These are phyloP conservation scores for Epirrhoe tristata DNA, from an alignment of 2,888 invertebrate genomes.

Conservation along the genomic window DNA sequence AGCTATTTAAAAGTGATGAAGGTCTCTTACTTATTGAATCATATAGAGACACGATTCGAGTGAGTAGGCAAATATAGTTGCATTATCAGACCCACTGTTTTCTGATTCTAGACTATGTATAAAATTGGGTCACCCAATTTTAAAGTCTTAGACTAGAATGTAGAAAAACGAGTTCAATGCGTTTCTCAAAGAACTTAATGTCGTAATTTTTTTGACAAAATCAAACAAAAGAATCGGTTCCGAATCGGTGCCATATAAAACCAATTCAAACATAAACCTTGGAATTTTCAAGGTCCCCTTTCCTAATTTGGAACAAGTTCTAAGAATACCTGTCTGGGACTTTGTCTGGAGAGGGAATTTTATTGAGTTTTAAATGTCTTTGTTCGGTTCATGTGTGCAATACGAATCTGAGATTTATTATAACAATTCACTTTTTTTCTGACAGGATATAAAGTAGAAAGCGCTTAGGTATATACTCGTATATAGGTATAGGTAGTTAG, in stretches of 20 bases:
- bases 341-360: conserved; percentile 19
- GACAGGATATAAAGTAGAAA: too few species aligned
- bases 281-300: conserved; percentile 22
- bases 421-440: too few species aligned
- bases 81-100: too few species aligned
- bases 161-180: background rate
- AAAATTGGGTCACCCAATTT: too few species aligned
- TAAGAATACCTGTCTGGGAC: conserved; percentile 27
- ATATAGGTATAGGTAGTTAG: too few species aligned
- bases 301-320: conserved; percentile 29
- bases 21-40: too few species aligned
- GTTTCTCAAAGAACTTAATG: background rate
- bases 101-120: too few species aligned
- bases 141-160: too few species aligned
- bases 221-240: conserved; percentile 3
- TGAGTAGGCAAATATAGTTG: too few species aligned
- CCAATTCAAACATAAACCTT: conserved; percentile 16
- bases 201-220: background rate
- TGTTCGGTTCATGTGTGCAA: conserved; percentile 4
- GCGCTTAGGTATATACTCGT: too few species aligned
- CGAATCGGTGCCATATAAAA: conserved; percentile 9
- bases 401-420: conserved; percentile 1
- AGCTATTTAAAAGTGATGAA: too few species aligned
- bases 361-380: conserved; percentile 11
- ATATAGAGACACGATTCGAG: too few species aligned